Conservation (phyloP, 2,113 vertebrate species). For the Aspiorhynchus laticeps region DNA sequence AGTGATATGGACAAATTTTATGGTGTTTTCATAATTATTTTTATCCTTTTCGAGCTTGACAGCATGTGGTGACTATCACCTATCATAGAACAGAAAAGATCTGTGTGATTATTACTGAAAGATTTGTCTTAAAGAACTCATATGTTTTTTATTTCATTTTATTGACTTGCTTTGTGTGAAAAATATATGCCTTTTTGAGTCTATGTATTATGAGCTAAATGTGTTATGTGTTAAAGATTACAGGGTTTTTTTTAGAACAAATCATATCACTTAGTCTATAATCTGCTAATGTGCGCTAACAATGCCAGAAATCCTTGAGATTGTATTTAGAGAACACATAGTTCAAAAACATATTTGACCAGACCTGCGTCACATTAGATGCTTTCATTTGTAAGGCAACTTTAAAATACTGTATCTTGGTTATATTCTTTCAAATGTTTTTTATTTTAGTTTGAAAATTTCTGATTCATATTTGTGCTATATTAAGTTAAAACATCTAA, state of each 20-base stretch:
- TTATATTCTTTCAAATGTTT: background rate
- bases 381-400: background rate
- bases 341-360: background rate
- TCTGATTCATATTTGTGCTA: background rate
- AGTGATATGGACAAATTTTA: background rate
- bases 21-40: background rate
- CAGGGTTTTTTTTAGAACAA: background rate
- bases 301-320: background rate
- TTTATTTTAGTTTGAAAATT: background rate
- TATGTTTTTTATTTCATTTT: background rate
- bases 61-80: background rate
- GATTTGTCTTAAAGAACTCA: background rate
- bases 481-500: background rate
- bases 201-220: background rate
- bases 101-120: background rate
- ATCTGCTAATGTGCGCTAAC: background rate
- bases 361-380: background rate
- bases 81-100: background rate
- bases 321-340: background rate
- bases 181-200: background rate
- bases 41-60: background rate
- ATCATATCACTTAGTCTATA: background rate
- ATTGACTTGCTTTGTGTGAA: background rate
- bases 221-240: background rate
- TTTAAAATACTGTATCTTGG: background rate